Evolutionary conservation across 2,888 invertebrate genomes (phyloP).

Genomic region (Cecidostiba fungosa): DNA sequence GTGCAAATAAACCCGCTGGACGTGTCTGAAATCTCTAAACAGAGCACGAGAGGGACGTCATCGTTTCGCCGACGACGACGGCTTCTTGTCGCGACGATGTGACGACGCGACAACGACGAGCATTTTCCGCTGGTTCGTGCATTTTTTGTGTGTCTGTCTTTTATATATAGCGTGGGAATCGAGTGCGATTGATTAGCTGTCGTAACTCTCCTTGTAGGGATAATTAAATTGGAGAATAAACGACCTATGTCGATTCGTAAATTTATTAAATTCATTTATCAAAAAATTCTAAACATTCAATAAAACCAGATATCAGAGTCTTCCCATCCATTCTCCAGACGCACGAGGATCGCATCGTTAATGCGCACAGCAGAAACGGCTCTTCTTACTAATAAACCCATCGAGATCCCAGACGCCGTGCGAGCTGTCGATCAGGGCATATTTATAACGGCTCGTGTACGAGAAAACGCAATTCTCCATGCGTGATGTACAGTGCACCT

Average conservation of each 20-base stretch:
- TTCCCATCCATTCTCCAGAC: background rate
- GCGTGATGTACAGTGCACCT: background rate
- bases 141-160: background rate
- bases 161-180: constrained; percentile 26
- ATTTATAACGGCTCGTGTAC: constrained; percentile 13
- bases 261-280: no score
- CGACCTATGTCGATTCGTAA: background rate
- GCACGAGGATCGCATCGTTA: background rate
- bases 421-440: constrained; percentile 39
- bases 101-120: background rate
- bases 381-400: background rate
- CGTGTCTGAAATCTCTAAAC: constrained; percentile 58
- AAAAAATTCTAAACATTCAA: no score
- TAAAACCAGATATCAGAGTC: no score
- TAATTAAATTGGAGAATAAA: constrained; percentile 18
- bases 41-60: background rate
- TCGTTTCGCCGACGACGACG: constrained; percentile 15
- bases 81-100: constrained; percentile 18
- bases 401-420: constrained; percentile 12
- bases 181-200: background rate
- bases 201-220: constrained; percentile 5
- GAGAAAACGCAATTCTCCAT: background rate
- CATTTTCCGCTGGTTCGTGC: background rate
- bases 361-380: background rate
- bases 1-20: constrained; percentile 51